Evolutionary conservation across 2,797 vertebrate genomes (phyloP), one percentile per base, ranked within the genome.

Genomic region (Lophotriccus pileatus): DNA sequence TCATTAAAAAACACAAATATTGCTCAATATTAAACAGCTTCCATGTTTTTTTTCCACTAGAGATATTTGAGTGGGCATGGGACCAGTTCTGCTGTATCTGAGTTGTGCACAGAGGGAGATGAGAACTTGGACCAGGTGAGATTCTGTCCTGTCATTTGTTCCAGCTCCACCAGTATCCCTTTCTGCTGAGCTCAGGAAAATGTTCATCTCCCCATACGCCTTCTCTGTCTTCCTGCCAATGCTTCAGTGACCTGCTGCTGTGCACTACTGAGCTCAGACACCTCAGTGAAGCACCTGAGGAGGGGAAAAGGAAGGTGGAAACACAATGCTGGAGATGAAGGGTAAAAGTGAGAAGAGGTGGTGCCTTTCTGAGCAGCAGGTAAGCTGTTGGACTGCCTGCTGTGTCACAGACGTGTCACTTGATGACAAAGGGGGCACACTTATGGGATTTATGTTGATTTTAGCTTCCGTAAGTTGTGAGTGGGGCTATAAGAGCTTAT

Each of bases 11-110:
- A 3, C 36, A 46, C 46, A 91, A 89, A 91, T 55, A 81, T 55
- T 93, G 84, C 87, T 86, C 72, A 88, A 55, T 55, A 68, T 75
- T 78, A 56, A 67, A 76, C 21, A 74, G 13, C 18, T 43, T 76
- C 19, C 20, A 22, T n/a, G 25, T 0, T 73, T 81, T 93, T 92
- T 76, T 75, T 47, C 67, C 52, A 73, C 15, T 28, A 49, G 0
- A 69, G 59, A 6, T 81, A 81, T 47, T 21, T 66, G n/a, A 81
- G 56, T 56, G n/a, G 73, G 34, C 27, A 44, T 39, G 67, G 72
- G 41, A 87, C 27, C 49, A 37, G 8, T 80, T 68, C 56, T 90
- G 37, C 41, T 82, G 19, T 64, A 59, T 49, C 74, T 82, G 41
- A 82, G 53, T 43, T 43, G 37, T 73, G 34, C 84, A 82, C 0